Base-by-base conservation (phyloP, 2,888 invertebrate species). In the Syrphus vitripennis region DNA sequence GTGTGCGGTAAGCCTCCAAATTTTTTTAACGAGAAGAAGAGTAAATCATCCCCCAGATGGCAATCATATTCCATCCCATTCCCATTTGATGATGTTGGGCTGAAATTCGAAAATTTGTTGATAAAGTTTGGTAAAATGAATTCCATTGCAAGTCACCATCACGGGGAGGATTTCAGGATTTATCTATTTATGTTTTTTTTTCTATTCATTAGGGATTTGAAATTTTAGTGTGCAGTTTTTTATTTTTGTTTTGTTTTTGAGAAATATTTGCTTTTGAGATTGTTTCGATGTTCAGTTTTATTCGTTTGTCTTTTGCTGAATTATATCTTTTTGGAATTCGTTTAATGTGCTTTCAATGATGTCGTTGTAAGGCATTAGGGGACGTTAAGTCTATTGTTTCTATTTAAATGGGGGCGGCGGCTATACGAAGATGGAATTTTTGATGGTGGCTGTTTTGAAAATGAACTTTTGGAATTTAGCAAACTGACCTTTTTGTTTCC, bases 301-400 rank as follows among this genome's bases (percentile, higher is more conserved):
- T 14, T 14, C 29, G 42, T 24, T 74, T 26, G 6, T 26, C 9
- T 69, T 70, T 63, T 31, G 16, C 1, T 50, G 37, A 70, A 69
- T 74, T 40, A 57, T 75, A 57, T 75, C 31, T 29, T 37, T 19
- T 67, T 59, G 67, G 75, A 71, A 75, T 76, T 81, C 61, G 26
- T 72, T 81, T 84, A 84, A 84, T 84, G 84, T 72, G 67, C 76
- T 81, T 76, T 76, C 65, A 67, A 81, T 81, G 76, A 76, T 81
- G 71, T 81, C 80, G 79, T 75, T 24, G 78, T 16, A 34, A 24
- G n/a, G 19, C 3, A 34, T 16, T 31, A 5, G 6, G 24, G 12
- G 48, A 6, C 0, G 12, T 21, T 1, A 48, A 14, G 21, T 12
- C 48, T 24, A 21, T 48, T 48, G 48, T 48, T 48, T 21, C 9